Percentiles rank a stretch among this genome's conserved stretches.
phyloP scores from a whole-genome alignment of 1,140 invertebrate species.

The Hyles vespertilio region DNA sequence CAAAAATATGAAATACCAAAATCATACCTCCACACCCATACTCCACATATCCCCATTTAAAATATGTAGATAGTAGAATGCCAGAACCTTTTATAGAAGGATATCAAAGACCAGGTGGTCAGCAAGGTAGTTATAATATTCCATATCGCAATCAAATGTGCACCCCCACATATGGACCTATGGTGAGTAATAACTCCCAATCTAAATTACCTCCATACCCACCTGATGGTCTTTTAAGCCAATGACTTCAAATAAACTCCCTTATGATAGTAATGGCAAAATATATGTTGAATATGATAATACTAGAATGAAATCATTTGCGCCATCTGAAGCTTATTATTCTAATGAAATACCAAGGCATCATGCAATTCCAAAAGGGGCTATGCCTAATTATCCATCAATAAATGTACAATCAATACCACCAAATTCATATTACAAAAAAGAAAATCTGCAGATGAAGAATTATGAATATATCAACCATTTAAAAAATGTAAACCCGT shows the following conservation, averaged over 20 bases:
- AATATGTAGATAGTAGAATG: constrained; percentile 57
- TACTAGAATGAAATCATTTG: constrained; percentile 42
- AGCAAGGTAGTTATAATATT: constrained; percentile 46
- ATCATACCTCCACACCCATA: constrained; percentile 47
- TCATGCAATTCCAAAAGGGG: constrained; percentile 39
- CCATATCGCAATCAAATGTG: constrained; percentile 51
- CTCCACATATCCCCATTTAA: constrained; percentile 54
- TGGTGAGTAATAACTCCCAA: constrained; percentile 48
- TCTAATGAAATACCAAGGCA: constrained; percentile 45
- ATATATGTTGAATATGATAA: constrained; percentile 57
- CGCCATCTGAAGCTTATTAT: constrained; percentile 47
- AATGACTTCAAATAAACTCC: constrained; percentile 45
- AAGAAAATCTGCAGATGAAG: constrained; percentile 52
- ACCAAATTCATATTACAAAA: constrained; percentile 52
- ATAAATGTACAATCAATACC: constrained; percentile 45
- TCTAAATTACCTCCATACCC: constrained; percentile 52
- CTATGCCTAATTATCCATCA: constrained; percentile 40
- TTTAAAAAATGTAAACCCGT: constrained; percentile 43
- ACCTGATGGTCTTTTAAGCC: constrained; percentile 39
- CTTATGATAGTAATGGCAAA: constrained; percentile 55
- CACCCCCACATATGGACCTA: constrained; percentile 47
- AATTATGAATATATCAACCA: constrained; percentile 48
- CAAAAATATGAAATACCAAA: constrained; percentile 63
- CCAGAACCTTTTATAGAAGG: constrained; percentile 49
- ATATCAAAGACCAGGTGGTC: constrained; percentile 47